Percentiles rank a stretch among this genome's conserved stretches.
Evolutionary conservation across 2,113 vertebrate genomes (phyloP).

Genomic region (Chaetodon auriga): DNA sequence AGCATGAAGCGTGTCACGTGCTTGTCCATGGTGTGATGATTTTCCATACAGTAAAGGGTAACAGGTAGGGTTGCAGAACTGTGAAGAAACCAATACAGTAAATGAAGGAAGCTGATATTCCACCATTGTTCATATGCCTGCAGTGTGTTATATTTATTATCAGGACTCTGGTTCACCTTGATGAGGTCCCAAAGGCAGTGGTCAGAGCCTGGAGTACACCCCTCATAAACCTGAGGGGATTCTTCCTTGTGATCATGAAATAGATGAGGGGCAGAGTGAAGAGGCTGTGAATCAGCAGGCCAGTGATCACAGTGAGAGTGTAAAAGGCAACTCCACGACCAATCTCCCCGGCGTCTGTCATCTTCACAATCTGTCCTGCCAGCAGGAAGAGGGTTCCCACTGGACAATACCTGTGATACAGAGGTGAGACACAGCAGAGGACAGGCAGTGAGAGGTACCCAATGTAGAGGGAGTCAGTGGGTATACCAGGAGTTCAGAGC

Average conservation of each 20-base stretch:
- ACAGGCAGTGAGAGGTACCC: neutral
- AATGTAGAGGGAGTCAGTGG: neutral
- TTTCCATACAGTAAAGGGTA: constrained; percentile 91
- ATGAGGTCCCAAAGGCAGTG: constrained; percentile 93
- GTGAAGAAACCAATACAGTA: neutral
- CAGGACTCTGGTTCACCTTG: constrained; percentile 81
- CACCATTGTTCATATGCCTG: neutral
- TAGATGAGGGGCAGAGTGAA: constrained; percentile 90
- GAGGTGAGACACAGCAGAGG: neutral
- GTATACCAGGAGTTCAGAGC: neutral
- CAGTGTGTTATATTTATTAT: neutral
- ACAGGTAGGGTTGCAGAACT: constrained; percentile 93
- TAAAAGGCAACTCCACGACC: constrained; percentile 93
- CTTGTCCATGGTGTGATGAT: constrained; percentile 90
- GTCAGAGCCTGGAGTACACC: constrained; percentile 90
- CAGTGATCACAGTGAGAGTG: constrained; percentile 88
- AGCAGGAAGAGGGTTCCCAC: constrained; percentile 92
- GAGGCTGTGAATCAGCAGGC: constrained; percentile 89
- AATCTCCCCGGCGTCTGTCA: constrained; percentile 88
- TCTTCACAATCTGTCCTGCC: constrained; percentile 92
- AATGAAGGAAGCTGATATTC: neutral
- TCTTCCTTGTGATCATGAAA: constrained; percentile 88
- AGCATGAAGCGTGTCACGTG: constrained; percentile 90
- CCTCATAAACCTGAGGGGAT: constrained; percentile 88
- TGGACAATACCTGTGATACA: constrained; percentile 87